Percentiles rank a stretch among this genome's conserved stretches.
phyloP scores from a whole-genome alignment of 2,888 invertebrate genomes.

The Ptychoptera albimana region DNA sequence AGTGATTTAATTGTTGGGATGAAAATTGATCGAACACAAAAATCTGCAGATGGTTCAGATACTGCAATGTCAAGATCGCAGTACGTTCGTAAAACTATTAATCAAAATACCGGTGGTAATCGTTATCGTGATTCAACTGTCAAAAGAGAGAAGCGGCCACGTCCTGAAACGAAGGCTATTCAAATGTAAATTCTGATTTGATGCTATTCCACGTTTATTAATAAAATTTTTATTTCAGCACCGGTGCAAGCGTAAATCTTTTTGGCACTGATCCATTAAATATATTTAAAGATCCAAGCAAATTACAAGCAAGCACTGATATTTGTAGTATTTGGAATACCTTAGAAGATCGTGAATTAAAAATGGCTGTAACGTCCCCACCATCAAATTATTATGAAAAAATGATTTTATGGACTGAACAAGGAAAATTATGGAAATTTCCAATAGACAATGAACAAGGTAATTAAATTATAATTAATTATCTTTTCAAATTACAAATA shows the following conservation, averaged over 20 bases:
- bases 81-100: slow-evolving; percentile 27
- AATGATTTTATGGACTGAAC: slow-evolving; percentile 83
- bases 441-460: slow-evolving; percentile 95
- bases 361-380: slow-evolving; percentile 48
- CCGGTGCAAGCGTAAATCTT: slow-evolving; percentile 38
- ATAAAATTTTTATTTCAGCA: neutral
- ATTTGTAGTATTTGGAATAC: slow-evolving; percentile 50
- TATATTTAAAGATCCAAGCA: slow-evolving; percentile 36
- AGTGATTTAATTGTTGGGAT: slow-evolving; percentile 61
- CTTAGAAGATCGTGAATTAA: slow-evolving; percentile 48
- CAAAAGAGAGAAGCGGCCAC: neutral
- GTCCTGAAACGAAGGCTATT: neutral
- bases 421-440: slow-evolving; percentile 91
- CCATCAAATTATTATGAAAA: slow-evolving; percentile 85
- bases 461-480: slow-evolving; percentile 28
- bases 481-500: neutral
- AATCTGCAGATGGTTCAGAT: slow-evolving; percentile 10
- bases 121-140: neutral
- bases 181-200: neutral
- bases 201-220: neutral
- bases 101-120: neutral
- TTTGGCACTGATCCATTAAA: slow-evolving; percentile 45
- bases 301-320: slow-evolving; percentile 16
- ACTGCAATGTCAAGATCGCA: slow-evolving; percentile 19
- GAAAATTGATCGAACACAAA: slow-evolving; percentile 50